Evolutionary conservation across 2,797 vertebrate species (phyloP), one percentile per base, ranked within the genome.

Genomic region (Silurus aristotelis): DNA sequence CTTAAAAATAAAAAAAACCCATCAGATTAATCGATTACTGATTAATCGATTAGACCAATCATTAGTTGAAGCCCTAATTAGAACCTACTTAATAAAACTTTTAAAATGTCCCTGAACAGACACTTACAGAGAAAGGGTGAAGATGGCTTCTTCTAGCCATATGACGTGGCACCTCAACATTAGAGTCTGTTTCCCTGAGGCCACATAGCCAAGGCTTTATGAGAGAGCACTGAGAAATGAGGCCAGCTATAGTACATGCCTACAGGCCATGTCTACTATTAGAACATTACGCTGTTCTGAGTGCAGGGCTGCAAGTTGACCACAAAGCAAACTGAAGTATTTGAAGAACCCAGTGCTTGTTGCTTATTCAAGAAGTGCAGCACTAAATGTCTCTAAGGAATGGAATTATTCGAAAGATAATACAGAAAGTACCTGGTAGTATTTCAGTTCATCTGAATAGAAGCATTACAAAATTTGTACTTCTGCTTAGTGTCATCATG

Each of bases 81-180:
- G 72, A 84, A 81, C 71, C 12, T 67, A 82, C 78, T 87, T 80
- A 86, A 85, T 87, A 85, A 84, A 82, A 64, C 78, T 82, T 64
- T 52, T 55, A 78, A 78, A 89, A 72, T 25, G 17, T 70, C 61
- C 77, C 14, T 22, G 19, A 72, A 64, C 17, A 81, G 64, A 85
- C 78, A 82, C 55, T 38, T 70, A 46, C 9, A 83, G 12, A 79
- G 66, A 38, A 86, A 84, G 75, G 66, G 5, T 20, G 12, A 58
- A 73, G 55, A 86, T 73, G 64, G 19, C 38, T 83, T 83, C 70
- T 71, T 72, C 27, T 48, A 58, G 60, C 25, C 27, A 7, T 78
- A 83, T 67, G 76, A 55, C 25, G 46, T 71, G 84, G 52, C 5
- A 61, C 10, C 15, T 78, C 52, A 83, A 14, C 19, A 72, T 52